Evolutionary conservation across 2,797 vertebrate species (phyloP), one percentile per base, ranked within the genome.

Genomic region (Margarornis squamiger): DNA sequence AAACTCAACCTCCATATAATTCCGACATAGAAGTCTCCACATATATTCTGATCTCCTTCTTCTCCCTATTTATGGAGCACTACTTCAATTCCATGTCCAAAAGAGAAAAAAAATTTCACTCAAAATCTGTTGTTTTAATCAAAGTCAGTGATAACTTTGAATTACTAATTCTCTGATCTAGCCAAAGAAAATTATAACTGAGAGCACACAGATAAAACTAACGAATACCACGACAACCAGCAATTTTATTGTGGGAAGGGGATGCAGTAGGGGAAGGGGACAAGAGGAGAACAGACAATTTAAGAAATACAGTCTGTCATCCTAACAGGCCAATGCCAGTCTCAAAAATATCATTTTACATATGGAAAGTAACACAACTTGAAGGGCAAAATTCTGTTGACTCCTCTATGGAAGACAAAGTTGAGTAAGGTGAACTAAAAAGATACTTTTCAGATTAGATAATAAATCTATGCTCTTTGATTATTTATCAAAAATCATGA

Each of bases 401-500:
- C 0, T 0, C 18, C 3, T 43, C 5, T 41, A 24, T 24, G 21
- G 15, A 91, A 67, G 17, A 58, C 0, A 2, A 71, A 78, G 14
- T 10, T 71, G 15, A 92, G 5, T 36, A 74, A 77, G 1, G 34
- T 11, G 19, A 91, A 58, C 9, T 72, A 21, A 9, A 61, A 80
- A 71, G 22, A 36, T 2, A 57, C 8, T 82, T 86, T 52, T 68
- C 39, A 59, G 18, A 38, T 52, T 49, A 30, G 14, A 26, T 38
- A 24, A 76, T 15, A 65, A n/a, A 61, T 57, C 38, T 52, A 34
- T 0, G 0, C 20, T 34, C 18, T 77, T 45, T 27, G 2, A 61
- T 6, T 24, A 65, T 19, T 29, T 24, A 54, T 12, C 29, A 13
- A 39, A 86, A 63, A 36, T 26, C 0, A 0, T 19, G 67, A 10